These are phyloP conservation scores for Pogonomyrmex barbatus DNA, from an alignment of 1,140 invertebrate species.

Conservation along the genomic window DNA sequence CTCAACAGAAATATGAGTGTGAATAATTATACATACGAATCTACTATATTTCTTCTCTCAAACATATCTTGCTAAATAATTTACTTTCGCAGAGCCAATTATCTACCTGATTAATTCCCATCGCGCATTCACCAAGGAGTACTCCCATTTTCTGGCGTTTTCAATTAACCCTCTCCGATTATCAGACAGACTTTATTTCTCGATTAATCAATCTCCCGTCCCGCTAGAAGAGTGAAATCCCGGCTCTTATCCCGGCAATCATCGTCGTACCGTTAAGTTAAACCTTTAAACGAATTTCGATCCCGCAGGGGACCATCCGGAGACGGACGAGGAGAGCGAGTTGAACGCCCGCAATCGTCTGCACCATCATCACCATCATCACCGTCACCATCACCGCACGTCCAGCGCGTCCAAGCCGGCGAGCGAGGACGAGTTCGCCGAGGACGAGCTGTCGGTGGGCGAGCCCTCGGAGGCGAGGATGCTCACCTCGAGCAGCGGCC, in stretches of 20 bases:
- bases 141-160: not conserved
- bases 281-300: slow-evolving; percentile 43
- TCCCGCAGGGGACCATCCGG: slow-evolving; percentile 81
- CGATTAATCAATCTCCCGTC: slow-evolving; percentile 20
- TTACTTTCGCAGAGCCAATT: slow-evolving; percentile 61
- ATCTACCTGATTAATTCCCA: slow-evolving; percentile 62
- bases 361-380: slow-evolving; percentile 77
- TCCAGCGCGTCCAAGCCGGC: slow-evolving; percentile 84
- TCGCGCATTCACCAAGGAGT: not conserved
- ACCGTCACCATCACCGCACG: slow-evolving; percentile 77
- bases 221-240: slow-evolving; percentile 23
- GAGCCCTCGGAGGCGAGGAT: slow-evolving; percentile 87
- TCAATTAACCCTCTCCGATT: slow-evolving; percentile 36
- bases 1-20: not conserved
- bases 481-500: slow-evolving; percentile 83
- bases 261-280: slow-evolving; percentile 13
- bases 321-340: slow-evolving; percentile 88
- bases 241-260: not conserved
- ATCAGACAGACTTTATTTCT: slow-evolving; percentile 2
- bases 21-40: not conserved
- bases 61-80: slow-evolving; percentile 46
- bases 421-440: slow-evolving; percentile 90
- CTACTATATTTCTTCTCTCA: not conserved
- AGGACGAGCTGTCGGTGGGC: slow-evolving; percentile 88
- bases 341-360: slow-evolving; percentile 80